These are phyloP conservation scores for Ruditapes philippinarum DNA, from an alignment of 1,140 invertebrate genomes.

Conservation along the genomic window DNA sequence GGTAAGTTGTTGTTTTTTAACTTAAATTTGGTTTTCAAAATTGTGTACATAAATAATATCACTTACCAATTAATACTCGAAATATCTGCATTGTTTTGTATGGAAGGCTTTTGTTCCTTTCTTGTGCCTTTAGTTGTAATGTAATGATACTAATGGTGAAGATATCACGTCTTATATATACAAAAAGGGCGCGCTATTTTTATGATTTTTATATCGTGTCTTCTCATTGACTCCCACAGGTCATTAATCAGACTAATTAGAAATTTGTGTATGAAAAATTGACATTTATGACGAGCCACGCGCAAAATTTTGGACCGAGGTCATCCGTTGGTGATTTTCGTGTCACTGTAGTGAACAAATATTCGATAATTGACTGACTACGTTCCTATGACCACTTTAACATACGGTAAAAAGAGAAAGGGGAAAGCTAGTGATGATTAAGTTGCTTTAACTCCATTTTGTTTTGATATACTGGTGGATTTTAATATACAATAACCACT, in stretches of 20 bases:
- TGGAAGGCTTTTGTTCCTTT: neutral
- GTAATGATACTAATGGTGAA: neutral
- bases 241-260: slow-evolving; percentile 32
- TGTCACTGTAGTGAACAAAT: slow-evolving; percentile 6
- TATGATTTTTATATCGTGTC: neutral
- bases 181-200: neutral
- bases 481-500: too few relatives aligned
- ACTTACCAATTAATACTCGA: neutral
- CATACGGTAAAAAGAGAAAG: too few relatives aligned
- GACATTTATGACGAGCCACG: slow-evolving; percentile 11
- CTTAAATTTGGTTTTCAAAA: too few relatives aligned
- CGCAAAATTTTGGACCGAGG: neutral
- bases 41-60: too few relatives aligned
- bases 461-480: too few relatives aligned
- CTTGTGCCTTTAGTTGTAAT: neutral
- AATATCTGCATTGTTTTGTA: neutral
- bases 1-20: too few relatives aligned
- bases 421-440: too few relatives aligned
- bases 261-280: slow-evolving; percentile 27
- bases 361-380: neutral
- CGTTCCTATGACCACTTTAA: neutral
- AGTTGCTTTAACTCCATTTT: too few relatives aligned
- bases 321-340: too few relatives aligned
- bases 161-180: too few relatives aligned
- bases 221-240: neutral